Conservation (phyloP, 2,797 vertebrate genomes). For the Mormyrus hasselquistii region DNA sequence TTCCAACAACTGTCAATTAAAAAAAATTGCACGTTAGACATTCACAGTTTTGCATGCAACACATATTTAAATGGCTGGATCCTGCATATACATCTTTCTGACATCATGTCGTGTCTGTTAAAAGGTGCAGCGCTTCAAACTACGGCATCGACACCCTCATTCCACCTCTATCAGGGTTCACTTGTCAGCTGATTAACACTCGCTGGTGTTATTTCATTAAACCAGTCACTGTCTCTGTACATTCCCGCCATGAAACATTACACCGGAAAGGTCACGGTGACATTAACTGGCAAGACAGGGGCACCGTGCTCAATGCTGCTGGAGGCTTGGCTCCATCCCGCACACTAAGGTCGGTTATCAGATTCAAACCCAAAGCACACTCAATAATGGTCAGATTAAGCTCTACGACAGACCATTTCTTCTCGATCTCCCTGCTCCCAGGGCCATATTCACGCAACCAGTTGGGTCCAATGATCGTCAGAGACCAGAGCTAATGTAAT, state of each 20-base stretch:
- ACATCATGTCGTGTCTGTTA: background rate
- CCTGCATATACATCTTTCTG: background rate
- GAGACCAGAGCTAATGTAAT: constrained; percentile 30
- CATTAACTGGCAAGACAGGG: background rate
- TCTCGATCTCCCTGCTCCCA: background rate
- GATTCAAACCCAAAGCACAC: background rate
- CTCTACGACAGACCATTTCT: background rate
- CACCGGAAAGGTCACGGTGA: background rate
- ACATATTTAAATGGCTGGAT: background rate
- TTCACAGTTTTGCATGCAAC: background rate
- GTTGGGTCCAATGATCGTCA: background rate
- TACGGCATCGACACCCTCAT: background rate
- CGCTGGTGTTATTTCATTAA: background rate
- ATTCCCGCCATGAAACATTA: background rate
- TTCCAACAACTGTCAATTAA: background rate
- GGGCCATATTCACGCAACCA: background rate
- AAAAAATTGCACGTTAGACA: background rate
- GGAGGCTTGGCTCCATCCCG: background rate
- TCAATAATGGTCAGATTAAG: background rate
- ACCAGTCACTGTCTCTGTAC: background rate
- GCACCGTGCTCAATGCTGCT: too few relatives aligned
- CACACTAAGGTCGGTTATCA: background rate
- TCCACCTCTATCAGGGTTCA: background rate
- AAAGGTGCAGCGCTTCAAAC: background rate
- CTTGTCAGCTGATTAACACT: background rate